A percentile compares a stretch with the other conserved stretches of the same genome.
Evolutionary conservation across 1,140 invertebrate genomes (phyloP).

Genomic region (Achatina immaculata): DNA sequence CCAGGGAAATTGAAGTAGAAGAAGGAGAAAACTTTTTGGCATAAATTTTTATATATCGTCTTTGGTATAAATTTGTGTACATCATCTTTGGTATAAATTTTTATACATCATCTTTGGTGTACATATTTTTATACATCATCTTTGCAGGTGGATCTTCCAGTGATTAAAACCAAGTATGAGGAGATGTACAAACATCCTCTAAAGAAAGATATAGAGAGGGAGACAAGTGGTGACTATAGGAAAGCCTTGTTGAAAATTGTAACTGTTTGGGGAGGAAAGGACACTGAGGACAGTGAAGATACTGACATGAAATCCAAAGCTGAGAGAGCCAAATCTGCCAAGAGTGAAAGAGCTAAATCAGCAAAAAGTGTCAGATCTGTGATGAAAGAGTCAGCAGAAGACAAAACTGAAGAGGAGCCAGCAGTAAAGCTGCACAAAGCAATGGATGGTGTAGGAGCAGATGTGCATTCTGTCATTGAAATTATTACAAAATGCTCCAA

Average conservation of each 20-base stretch:
- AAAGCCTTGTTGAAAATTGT: constrained; percentile 85
- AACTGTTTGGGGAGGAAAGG: constrained; percentile 43
- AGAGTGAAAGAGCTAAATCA: too few relatives aligned
- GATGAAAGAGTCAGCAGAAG: too few relatives aligned
- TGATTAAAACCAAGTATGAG: background rate
- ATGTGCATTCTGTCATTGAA: constrained; percentile 40
- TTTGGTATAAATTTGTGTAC: background rate
- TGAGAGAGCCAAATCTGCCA: too few relatives aligned
- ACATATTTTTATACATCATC: background rate
- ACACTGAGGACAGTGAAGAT: background rate
- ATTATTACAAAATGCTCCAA: constrained; percentile 29
- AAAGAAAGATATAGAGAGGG: constrained; percentile 87
- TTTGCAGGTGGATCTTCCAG: background rate
- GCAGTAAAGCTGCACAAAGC: constrained; percentile 56
- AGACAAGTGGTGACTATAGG: constrained; percentile 93
- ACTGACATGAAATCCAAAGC: too few relatives aligned
- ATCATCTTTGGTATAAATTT: background rate
- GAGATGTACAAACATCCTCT: background rate
- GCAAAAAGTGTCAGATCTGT: too few relatives aligned
- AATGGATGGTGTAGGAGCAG: constrained; percentile 57
- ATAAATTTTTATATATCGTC: background rate
- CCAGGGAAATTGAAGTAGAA: too few relatives aligned
- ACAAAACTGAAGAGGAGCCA: constrained; percentile 44
- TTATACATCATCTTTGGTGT: background rate
- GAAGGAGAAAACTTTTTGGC: background rate